A percentile compares a stretch with the other conserved stretches of the same genome.
These are phyloP conservation scores for Danaus chrysippus DNA, from an alignment of 2,888 invertebrate genomes.

Conservation along the genomic window DNA sequence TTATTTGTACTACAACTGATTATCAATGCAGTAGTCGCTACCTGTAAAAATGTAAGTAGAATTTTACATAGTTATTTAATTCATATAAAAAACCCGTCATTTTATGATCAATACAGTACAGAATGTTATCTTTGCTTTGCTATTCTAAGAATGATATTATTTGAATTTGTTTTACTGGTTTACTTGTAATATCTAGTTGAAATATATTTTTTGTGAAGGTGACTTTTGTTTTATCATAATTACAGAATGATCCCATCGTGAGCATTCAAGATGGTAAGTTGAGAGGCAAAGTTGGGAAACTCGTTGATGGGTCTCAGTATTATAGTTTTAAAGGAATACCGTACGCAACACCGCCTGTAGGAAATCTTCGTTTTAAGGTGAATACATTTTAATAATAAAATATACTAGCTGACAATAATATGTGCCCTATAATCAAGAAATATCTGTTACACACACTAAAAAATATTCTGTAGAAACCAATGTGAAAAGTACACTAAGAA, in stretches of 20 bases:
- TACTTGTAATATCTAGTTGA: background rate
- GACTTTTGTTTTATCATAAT: background rate
- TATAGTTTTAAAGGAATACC: conserved; percentile 69
- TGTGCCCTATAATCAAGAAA: too few relatives aligned
- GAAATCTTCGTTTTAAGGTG: conserved; percentile 73
- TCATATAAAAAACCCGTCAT: too few relatives aligned
- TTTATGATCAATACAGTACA: too few relatives aligned
- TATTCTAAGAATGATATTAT: too few relatives aligned
- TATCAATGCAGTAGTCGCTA: background rate
- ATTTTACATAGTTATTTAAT: background rate
- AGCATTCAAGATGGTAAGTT: conserved; percentile 49
- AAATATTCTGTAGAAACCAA: too few relatives aligned
- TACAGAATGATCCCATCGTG: conserved; percentile 39
- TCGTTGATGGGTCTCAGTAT: conserved; percentile 46
- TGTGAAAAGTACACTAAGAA: too few relatives aligned
- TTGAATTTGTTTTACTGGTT: background rate
- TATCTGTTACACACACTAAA: too few relatives aligned
- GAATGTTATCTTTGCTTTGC: too few relatives aligned
- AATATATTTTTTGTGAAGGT: background rate
- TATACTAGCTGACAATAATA: background rate
- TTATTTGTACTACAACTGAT: background rate
- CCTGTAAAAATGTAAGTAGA: background rate
- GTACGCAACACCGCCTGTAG: conserved; percentile 73
- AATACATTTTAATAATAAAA: background rate
- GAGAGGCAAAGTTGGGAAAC: conserved; percentile 43